Base-by-base conservation (phyloP, 2,113 vertebrate genomes). In the Nematolebias whitei region DNA sequence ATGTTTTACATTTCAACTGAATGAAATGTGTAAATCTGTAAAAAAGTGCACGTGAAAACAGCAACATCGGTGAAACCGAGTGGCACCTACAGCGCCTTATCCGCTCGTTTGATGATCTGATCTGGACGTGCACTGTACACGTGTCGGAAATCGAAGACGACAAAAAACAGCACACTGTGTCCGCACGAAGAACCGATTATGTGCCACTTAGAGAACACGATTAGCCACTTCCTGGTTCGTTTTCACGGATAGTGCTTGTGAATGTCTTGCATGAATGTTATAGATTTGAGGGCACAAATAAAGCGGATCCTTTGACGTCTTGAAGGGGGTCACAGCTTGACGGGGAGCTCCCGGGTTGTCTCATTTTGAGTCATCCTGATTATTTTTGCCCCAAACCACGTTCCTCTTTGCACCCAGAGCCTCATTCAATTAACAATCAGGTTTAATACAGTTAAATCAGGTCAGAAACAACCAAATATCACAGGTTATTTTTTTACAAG, bases 261-360 rank as follows among this genome's bases (percentile, higher is more conserved):
- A 71, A 77, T 71, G 76, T 74, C 55, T 82, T 78, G 78, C 84
- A 82, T 87, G 83, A 83, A 74, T 76, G 57, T 87, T 73, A 53
- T 64, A 78, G 79, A 75, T 40, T 54, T 18, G 48, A 71, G 58
- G 76, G 50, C 70, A 56, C 45, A 40, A 54, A 41, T 12, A 39
- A 19, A 29, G 26, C 26, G 26, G n/a, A n/a, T n/a, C n/a, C n/a
- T n/a, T n/a, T n/a, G n/a, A n/a, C n/a, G n/a, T n/a, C n/a, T n/a
- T n/a, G n/a, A n/a, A n/a, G n/a, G n/a, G n/a, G n/a, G n/a, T n/a
- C n/a, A n/a, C n/a, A n/a, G n/a, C n/a, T n/a, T n/a, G n/a, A n/a
- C n/a, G n/a, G n/a, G n/a, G n/a, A n/a, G n/a, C n/a, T n/a, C n/a
- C n/a, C n/a, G n/a, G n/a, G n/a, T n/a, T n/a, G n/a, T 29, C 26